Evolutionary conservation across 2,888 invertebrate genomes (phyloP), one percentile per base, ranked within the genome.

Genomic region (Abscondita cerata): DNA sequence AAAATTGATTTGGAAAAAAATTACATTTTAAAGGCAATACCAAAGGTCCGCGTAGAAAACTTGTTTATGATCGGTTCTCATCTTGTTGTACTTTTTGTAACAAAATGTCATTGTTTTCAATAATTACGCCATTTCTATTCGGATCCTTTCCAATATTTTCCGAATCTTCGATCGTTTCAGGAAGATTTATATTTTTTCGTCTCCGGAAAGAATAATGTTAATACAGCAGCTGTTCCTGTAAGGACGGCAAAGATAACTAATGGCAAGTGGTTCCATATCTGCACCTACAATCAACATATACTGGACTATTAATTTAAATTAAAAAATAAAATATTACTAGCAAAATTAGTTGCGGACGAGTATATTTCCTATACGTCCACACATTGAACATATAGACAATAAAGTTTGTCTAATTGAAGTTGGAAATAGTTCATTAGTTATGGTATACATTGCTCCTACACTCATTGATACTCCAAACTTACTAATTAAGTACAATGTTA

Each of bases 111-210:
- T 2, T 25, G 25, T 25, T 25, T 25, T 25, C 25, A 25, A 4
- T 25, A 25, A 4, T 25, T 25, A 6, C 2, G 6, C 25, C n/a
- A n/a, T 25, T 25, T 25, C 6, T 25, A 4, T 25, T 25, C 25
- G 25, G 25, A 4, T 44, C 11, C 18, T 18, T 51, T 33, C 81
- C 81, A 48, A 83, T 80, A 63, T 83, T 82, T 76, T 85, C 87
- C 0, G 89, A 89, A 70, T 90, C 89, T 67, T 85, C 85, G 13
- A 90, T 85, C 1, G 89, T 89, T 78, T 91, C 90, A 0, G 86
- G 86, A 0, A 86, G 78, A 67, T 87, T 85, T 67, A 84, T 84
- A 71, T 88, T 87, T 53, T n/a, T 85, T 78, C 0, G 91, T 91
- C 76, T 91, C 91, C 0, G 91, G 91, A 59, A 90, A 85, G 69